Conservation (phyloP, 2,888 invertebrate genomes). For the Thyatira batis region DNA sequence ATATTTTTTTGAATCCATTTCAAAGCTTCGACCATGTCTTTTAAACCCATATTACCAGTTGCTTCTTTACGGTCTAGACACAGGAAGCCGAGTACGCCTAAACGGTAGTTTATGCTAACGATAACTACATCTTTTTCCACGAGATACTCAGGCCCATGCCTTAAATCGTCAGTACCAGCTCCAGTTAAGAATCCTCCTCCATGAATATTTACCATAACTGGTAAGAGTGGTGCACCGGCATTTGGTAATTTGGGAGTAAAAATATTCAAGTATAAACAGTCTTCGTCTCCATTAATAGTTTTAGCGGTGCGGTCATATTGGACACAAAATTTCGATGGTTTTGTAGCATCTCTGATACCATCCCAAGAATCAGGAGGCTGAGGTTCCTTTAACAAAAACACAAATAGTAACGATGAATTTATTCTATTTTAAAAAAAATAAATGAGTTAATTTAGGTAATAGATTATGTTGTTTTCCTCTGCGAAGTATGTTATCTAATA, state of each 20-base stretch:
- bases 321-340: conserved; percentile 84
- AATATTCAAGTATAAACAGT: conserved; percentile 87
- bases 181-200: conserved; percentile 76
- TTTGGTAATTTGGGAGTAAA: conserved; percentile 80
- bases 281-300: conserved; percentile 79
- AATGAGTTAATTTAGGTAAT: not conserved
- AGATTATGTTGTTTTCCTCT: not conserved
- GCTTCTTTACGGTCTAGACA: conserved; percentile 66
- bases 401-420: conserved; percentile 1
- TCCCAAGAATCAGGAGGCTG: conserved; percentile 75
- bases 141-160: conserved; percentile 70
- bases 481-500: too few species aligned
- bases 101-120: conserved; percentile 70
- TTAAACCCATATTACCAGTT: conserved; percentile 76
- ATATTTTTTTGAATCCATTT: conserved; percentile 80
- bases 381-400: conserved; percentile 53
- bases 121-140: conserved; percentile 68
- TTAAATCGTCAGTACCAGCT: conserved; percentile 61
- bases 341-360: conserved; percentile 84
- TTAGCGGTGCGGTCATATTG: conserved; percentile 82
- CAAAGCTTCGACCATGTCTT: conserved; percentile 78
- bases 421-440: too few species aligned
- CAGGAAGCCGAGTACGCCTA: conserved; percentile 73
- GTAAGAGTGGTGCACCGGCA: conserved; percentile 30
- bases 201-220: conserved; percentile 76